Percentiles rank a stretch among this genome's conserved stretches.
Conservation (phyloP, 2,797 vertebrate species). For the Diplodus sargus region DNA sequence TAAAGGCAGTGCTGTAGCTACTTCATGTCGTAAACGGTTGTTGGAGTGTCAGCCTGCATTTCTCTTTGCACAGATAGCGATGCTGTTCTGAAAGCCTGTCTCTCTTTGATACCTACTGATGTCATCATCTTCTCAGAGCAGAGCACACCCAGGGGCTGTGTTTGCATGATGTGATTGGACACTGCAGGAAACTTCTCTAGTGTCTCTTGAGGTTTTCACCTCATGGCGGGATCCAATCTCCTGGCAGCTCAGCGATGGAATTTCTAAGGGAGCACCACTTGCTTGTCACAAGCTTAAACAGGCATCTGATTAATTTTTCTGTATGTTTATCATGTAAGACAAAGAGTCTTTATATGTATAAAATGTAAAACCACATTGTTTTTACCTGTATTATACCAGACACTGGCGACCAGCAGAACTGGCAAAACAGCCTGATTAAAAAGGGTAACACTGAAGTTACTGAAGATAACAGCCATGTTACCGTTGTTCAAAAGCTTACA, state of each 20-base stretch:
- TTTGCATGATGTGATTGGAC: slow-evolving; percentile 47
- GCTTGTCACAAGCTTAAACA: slow-evolving; percentile 10
- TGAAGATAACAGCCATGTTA: not conserved
- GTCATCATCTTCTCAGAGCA: slow-evolving; percentile 19
- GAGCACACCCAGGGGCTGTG: slow-evolving; percentile 13
- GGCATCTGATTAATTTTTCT: not conserved
- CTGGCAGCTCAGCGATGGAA: slow-evolving; percentile 3
- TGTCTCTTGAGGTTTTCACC: slow-evolving; percentile 33
- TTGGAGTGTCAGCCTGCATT: not conserved
- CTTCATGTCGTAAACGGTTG: slow-evolving; percentile 6
- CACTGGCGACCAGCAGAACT: not conserved
- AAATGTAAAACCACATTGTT: not conserved
- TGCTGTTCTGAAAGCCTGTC: not conserved
- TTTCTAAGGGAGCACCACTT: not conserved
- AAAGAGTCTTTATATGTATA: not conserved
- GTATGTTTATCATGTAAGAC: not conserved
- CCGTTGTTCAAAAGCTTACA: not conserved
- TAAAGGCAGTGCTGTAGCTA: not conserved
- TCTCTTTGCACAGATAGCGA: not conserved
- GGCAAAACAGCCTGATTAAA: not conserved
- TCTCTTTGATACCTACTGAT: slow-evolving; percentile 18
- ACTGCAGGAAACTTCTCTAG: slow-evolving; percentile 30
- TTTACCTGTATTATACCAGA: not conserved
- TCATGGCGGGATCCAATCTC: slow-evolving; percentile 8
- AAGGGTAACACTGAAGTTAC: not conserved